Conservation (phyloP, 2,113 vertebrate species). For the Cranoglanis bouderius region DNA sequence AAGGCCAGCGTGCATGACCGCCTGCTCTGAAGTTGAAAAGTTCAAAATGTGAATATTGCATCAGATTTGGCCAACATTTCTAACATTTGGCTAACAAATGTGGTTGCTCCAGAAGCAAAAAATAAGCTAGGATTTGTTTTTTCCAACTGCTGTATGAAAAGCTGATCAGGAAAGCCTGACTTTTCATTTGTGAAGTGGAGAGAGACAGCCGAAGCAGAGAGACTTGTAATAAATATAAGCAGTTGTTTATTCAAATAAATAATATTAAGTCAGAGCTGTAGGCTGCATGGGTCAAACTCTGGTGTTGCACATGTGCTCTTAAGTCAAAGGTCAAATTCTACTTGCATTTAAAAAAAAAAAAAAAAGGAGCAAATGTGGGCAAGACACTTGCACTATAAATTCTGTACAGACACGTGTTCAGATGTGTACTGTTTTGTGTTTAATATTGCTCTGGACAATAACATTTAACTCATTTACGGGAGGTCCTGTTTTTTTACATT, state of each 20-base stretch:
- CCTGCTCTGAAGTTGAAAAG: not conserved
- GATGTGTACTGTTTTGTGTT: conserved; percentile 22
- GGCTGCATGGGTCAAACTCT: not conserved
- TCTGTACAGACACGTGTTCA: not conserved
- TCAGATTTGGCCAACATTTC: not conserved
- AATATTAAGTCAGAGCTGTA: not conserved
- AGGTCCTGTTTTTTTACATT: conserved; percentile 7
- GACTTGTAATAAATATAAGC: not conserved
- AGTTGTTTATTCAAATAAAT: not conserved
- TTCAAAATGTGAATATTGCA: not conserved
- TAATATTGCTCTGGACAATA: conserved; percentile 18
- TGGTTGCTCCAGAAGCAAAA: not conserved
- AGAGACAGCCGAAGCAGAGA: not conserved
- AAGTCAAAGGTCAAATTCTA: not conserved
- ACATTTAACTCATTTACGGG: not conserved
- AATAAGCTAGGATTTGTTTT: not conserved
- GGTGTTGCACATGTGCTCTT: not conserved
- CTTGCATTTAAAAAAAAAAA: not conserved
- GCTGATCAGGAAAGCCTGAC: not conserved
- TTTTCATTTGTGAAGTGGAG: not conserved
- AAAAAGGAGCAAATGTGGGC: not conserved
- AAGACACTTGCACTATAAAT: conserved; percentile 1
- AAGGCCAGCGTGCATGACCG: not conserved
- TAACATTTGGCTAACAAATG: not conserved
- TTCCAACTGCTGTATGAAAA: not conserved